Evolutionary conservation across 1,140 invertebrate species (phyloP).

Genomic region (Aphidius ervi): DNA sequence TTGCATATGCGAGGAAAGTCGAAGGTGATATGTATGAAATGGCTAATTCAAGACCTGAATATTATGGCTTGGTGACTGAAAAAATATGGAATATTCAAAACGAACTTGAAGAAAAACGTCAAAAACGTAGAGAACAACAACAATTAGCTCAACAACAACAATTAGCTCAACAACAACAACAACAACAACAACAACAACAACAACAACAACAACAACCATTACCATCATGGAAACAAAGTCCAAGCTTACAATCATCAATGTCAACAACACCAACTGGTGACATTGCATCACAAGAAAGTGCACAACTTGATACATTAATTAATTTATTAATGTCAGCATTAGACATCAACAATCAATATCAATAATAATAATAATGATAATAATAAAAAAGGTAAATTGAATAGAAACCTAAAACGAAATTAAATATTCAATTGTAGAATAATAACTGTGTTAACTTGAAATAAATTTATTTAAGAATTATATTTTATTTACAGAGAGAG

Average conservation of each 20-base stretch:
- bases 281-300: constrained; percentile 44
- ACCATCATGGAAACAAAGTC: constrained; percentile 77
- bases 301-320: constrained; percentile 50
- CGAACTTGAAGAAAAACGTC: constrained; percentile 84
- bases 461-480: too few species aligned
- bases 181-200: constrained; percentile 35
- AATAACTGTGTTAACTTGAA: too few species aligned
- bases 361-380: constrained; percentile 55
- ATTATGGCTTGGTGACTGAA: constrained; percentile 96
- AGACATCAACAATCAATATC: constrained; percentile 62
- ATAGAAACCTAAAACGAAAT: too few species aligned
- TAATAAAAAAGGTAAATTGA: constrained; percentile 49
- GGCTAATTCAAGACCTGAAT: constrained; percentile 94
- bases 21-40: constrained; percentile 99
- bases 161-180: constrained; percentile 55
- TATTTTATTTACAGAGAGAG: constrained; percentile 58
- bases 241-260: constrained; percentile 47
- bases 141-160: constrained; percentile 51
- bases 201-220: constrained; percentile 35
- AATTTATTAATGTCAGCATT: constrained; percentile 62
- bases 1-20: constrained; percentile 97
- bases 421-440: too few species aligned
- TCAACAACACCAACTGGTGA: constrained; percentile 46
- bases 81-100: constrained; percentile 99
- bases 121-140: constrained; percentile 81